These are phyloP conservation scores for Apodemia hepburni DNA, from an alignment of 2,888 invertebrate species.

Conservation along the genomic window DNA sequence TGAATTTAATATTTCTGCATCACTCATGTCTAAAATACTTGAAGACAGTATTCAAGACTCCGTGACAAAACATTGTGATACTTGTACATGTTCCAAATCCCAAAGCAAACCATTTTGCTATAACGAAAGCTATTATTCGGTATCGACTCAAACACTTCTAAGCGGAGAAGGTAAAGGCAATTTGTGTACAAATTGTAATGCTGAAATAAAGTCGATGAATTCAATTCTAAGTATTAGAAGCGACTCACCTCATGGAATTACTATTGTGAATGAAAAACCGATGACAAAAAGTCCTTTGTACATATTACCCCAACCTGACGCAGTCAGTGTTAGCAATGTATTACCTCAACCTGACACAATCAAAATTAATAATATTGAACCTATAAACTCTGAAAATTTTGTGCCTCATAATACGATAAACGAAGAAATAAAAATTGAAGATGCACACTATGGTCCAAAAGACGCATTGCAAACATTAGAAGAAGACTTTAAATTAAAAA, in stretches of 20 bases:
- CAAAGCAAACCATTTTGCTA: slow-evolving; percentile 75
- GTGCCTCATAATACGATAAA: slow-evolving; percentile 40
- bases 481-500: slow-evolving; percentile 48
- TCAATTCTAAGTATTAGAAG: slow-evolving; percentile 66
- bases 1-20: slow-evolving; percentile 89
- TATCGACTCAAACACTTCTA: slow-evolving; percentile 82
- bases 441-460: slow-evolving; percentile 41
- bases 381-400: slow-evolving; percentile 37
- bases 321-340: slow-evolving; percentile 37
- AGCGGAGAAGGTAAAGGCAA: slow-evolving; percentile 72
- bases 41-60: slow-evolving; percentile 93
- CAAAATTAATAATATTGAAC: slow-evolving; percentile 28
- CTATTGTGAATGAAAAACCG: slow-evolving; percentile 54
- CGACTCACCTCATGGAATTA: slow-evolving; percentile 56
- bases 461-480: slow-evolving; percentile 40
- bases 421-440: slow-evolving; percentile 43
- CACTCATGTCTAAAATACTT: slow-evolving; percentile 94
- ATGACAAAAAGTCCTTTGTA: slow-evolving; percentile 51
- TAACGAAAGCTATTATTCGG: slow-evolving; percentile 78
- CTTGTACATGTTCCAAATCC: slow-evolving; percentile 85
- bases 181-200: slow-evolving; percentile 82
- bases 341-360: slow-evolving; percentile 44
- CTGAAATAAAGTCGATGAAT: slow-evolving; percentile 69
- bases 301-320: slow-evolving; percentile 49
- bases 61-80: slow-evolving; percentile 90